Conservation (phyloP, 2,797 vertebrate genomes). For the Hyperoplus lanceolatus region DNA sequence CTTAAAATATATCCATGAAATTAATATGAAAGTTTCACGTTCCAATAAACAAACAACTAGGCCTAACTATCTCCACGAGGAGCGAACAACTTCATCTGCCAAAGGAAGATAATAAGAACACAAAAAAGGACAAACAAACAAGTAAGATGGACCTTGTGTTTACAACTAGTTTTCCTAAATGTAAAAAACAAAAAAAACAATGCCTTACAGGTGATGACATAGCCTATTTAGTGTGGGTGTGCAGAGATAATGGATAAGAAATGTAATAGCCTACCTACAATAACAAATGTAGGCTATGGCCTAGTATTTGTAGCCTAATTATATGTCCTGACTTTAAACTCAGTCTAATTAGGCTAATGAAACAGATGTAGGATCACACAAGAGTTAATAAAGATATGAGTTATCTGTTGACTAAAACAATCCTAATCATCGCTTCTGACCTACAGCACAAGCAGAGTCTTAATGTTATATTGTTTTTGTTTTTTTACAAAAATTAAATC, state of each 20-base stretch:
- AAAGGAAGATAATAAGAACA: background rate
- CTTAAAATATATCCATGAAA: background rate
- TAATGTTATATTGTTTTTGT: background rate
- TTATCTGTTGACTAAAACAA: constrained; percentile 13
- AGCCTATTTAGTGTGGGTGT: no score
- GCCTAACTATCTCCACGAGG: background rate
- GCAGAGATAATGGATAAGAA: no score
- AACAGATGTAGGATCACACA: background rate
- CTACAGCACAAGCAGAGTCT: background rate
- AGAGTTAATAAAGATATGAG: constrained; percentile 37
- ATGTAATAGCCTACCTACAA: no score
- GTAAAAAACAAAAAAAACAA: no score
- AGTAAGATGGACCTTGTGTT: background rate
- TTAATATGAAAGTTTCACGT: background rate
- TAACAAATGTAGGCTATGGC: no score
- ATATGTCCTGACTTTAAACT: background rate
- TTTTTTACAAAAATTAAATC: constrained; percentile 18
- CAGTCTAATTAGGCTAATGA: background rate
- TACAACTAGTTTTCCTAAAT: background rate
- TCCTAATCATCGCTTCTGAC: background rate
- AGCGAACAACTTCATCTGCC: background rate
- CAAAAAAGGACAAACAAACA: background rate
- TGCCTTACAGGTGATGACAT: no score
- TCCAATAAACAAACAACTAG: background rate
- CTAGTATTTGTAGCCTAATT: background rate